Base-by-base conservation (phyloP, 2,113 vertebrate genomes). In the Plotosus lineatus region DNA sequence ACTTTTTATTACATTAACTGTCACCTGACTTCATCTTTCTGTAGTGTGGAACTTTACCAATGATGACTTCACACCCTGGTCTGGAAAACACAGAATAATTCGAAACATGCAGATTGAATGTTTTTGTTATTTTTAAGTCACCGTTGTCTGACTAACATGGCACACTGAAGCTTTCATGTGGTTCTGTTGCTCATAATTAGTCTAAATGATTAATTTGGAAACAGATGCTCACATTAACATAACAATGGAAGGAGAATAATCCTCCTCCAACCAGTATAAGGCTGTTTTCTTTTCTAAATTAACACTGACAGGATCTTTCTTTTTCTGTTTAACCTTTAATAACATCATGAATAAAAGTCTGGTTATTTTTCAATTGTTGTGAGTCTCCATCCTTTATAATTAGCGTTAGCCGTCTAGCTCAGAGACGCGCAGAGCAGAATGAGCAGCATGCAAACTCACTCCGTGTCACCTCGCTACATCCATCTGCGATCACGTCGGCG, bases 161-260 rank as follows among this genome's bases (percentile, higher is more conserved):
- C 38, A 68, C 65, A 7, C 23, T 15, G 40, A 12, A 11, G 38
- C n/a, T 12, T 42, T 44, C 40, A n/a, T 40, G 40, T 44, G 19
- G 33, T 3, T 38, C 1, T 66, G 65, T 42, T 68, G 65, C 42
- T 68, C 12, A 38, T 68, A 68, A 68, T 68, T 38, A 68, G 40
- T 44, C 38, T 26, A 68, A 68, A 44, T 68, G 15, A 44, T 44
- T 68, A 21, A 68, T 68, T 68, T 15, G 38, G 65, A 68, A 42
- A 38, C 40, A 11, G 12, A 44, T n/a, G 26, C 40, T 68, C 40
- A 15, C 12, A 44, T 44, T 68, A 68, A 14, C 65, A 68, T 68
- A 44, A 42, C 44, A 68, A 68, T 68, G 65, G 65, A 14, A 44
- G 40, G 6, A 14, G 40, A 44, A 42, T 68, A 68, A 68, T 68